phyloP scores from a whole-genome alignment of 2,797 vertebrate species.

The Furcifer pardalis region DNA sequence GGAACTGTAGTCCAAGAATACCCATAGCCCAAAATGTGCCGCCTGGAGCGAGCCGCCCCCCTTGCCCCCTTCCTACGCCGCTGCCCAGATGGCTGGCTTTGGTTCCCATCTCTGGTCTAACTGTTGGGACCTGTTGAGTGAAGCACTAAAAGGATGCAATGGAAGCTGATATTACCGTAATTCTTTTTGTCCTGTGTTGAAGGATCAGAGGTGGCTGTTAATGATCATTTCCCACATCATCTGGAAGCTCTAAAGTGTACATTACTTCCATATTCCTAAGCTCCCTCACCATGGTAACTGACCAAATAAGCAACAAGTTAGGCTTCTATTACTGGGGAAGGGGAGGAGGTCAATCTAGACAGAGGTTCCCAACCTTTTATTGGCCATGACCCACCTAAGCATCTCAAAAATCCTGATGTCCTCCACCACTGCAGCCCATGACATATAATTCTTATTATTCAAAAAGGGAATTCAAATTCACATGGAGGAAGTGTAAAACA shows the following conservation, averaged over 20 bases:
- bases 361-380: too few relatives aligned
- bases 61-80: too few relatives aligned
- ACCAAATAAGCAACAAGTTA: not conserved
- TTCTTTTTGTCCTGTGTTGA: not conserved
- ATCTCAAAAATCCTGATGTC: too few relatives aligned
- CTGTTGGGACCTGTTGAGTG: not conserved
- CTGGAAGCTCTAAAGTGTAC: not conserved
- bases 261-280: not conserved
- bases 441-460: too few relatives aligned
- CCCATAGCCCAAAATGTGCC: too few relatives aligned
- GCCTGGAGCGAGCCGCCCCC: too few relatives aligned
- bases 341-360: not conserved
- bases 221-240: not conserved
- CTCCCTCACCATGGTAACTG: not conserved
- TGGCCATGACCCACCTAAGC: too few relatives aligned
- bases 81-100: not conserved
- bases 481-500: too few relatives aligned
- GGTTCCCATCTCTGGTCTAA: not conserved
- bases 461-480: too few relatives aligned
- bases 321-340: not conserved
- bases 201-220: not conserved
- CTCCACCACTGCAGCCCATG: too few relatives aligned
- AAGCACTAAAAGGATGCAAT: not conserved
- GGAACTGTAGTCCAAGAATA: too few relatives aligned
- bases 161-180: not conserved